Evolutionary conservation across 92 coral and sea anemone species (phyloP).

Genomic region (Epizoanthus stellaris): DNA sequence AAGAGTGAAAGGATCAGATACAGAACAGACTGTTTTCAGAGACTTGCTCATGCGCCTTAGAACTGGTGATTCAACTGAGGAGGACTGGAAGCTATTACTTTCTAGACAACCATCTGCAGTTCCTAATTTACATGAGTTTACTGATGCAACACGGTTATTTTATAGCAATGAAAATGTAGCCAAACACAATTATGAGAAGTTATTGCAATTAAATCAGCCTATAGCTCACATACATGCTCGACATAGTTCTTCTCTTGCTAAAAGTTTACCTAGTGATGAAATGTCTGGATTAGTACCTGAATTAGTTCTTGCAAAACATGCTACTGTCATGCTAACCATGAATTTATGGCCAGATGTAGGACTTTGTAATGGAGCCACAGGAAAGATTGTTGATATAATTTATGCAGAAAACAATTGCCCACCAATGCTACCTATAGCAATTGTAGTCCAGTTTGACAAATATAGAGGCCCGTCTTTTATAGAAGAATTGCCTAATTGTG

Average conservation of each 20-base stretch:
- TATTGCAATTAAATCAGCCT: constrained; percentile 34
- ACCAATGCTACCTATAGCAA: constrained; percentile 34
- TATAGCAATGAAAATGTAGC: constrained; percentile 57
- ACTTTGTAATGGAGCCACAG: constrained; percentile 21
- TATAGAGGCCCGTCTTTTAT: constrained; percentile 17
- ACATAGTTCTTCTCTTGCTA: constrained; percentile 1
- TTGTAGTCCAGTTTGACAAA: constrained; percentile 25
- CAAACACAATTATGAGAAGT: constrained; percentile 41
- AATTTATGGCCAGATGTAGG: neutral
- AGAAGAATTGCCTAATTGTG: neutral
- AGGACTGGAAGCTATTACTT: constrained; percentile 65
- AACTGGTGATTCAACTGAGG: constrained; percentile 48
- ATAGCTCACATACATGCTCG: constrained; percentile 46
- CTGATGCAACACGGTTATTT: constrained; percentile 40
- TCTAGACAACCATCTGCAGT: constrained; percentile 56
- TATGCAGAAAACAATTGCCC: constrained; percentile 31
- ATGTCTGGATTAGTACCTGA: too few relatives aligned
- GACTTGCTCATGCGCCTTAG: constrained; percentile 49
- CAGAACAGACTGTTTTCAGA: constrained; percentile 54
- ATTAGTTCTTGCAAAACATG: too few relatives aligned
- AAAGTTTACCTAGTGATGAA: too few relatives aligned
- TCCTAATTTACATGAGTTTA: constrained; percentile 32
- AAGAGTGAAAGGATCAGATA: constrained; percentile 51
- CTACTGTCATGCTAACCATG: too few relatives aligned
- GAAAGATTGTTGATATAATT: constrained; percentile 6